Evolutionary conservation across 2,113 vertebrate species (phyloP).

Genomic region (Carassius gibelio): DNA sequence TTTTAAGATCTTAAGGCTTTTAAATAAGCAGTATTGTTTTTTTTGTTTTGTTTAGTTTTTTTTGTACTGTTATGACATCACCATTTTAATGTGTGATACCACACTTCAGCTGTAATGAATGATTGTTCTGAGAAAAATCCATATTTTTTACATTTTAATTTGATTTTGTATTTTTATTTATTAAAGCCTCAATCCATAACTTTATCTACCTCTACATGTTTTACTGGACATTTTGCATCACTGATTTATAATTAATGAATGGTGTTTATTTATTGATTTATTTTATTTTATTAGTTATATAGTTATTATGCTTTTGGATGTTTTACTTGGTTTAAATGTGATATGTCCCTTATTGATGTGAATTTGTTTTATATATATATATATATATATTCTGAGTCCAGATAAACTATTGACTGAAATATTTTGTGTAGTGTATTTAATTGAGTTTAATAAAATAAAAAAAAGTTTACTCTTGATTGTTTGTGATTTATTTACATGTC

Average conservation of each 20-base stretch:
- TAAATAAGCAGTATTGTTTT: constrained; percentile 8
- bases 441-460: neutral
- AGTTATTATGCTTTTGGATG: constrained; percentile 46
- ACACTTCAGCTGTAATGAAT: neutral
- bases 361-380: constrained; percentile 38
- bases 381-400: constrained; percentile 42
- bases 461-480: neutral
- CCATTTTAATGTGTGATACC: neutral
- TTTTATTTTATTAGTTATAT: constrained; percentile 60
- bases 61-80: neutral
- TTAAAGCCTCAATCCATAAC: neutral
- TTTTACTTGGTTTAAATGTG: constrained; percentile 43
- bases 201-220: constrained; percentile 30
- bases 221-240: neutral
- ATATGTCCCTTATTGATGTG: constrained; percentile 15
- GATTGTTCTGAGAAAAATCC: neutral
- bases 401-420: constrained; percentile 67
- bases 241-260: neutral
- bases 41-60: neutral
- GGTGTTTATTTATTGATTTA: neutral
- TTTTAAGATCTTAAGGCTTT: neutral
- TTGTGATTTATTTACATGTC: neutral
- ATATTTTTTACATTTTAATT: neutral
- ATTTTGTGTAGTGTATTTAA: constrained; percentile 33
- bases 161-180: constrained; percentile 1